Evolutionary conservation across 2,797 vertebrate genomes (phyloP).

Genomic region (Tokudaia tokunoshimensis): DNA sequence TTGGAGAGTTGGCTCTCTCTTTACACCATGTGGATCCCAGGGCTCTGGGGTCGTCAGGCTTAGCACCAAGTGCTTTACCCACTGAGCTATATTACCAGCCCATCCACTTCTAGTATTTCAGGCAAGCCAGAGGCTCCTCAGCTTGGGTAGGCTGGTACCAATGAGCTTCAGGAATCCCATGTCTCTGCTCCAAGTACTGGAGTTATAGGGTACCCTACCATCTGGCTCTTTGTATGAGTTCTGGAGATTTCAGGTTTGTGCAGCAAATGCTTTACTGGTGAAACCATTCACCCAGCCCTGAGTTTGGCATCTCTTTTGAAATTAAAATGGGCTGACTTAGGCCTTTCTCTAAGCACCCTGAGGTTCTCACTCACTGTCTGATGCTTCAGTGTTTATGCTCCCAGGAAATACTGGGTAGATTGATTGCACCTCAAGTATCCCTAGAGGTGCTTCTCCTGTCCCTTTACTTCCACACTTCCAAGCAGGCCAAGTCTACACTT

Average conservation of each 20-base stretch:
- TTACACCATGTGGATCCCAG: not conserved
- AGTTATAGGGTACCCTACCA: not conserved
- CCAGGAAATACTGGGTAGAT: not conserved
- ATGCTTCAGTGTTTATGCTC: not conserved
- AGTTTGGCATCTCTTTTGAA: not conserved
- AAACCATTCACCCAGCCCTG: not conserved
- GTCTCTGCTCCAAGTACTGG: not conserved
- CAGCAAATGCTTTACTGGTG: not conserved
- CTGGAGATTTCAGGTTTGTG: not conserved
- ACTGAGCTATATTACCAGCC: not conserved
- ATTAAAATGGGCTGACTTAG: too few species aligned
- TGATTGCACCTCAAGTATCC: accelerated
- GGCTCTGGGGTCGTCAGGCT: too few species aligned
- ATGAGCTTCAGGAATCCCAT: not conserved
- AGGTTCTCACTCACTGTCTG: not conserved
- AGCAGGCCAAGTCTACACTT: accelerated
- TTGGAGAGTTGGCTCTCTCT: not conserved
- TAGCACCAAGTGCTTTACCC: not conserved
- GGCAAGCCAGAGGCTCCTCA: not conserved
- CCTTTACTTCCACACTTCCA: not conserved
- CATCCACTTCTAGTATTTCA: too few species aligned
- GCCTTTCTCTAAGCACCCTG: not conserved
- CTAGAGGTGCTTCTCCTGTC: accelerated
- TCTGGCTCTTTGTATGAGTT: not conserved
- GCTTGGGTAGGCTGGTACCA: not conserved